Evolutionary conservation across 2,888 invertebrate genomes (phyloP), one percentile per base, ranked within the genome.

Genomic region (Cyaniris semiargus): DNA sequence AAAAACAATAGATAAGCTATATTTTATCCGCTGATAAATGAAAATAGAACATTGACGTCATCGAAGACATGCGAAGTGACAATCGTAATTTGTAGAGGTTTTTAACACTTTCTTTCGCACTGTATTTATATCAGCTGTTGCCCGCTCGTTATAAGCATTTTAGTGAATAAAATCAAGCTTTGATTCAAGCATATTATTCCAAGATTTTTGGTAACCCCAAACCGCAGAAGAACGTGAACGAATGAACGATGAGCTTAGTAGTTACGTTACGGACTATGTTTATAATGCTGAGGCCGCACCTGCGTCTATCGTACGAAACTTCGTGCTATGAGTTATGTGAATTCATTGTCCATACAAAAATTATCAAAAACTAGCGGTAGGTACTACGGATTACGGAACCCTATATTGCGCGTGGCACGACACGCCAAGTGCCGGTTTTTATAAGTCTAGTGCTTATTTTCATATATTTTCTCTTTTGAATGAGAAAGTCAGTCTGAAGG

Each of bases 11-110:
- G 66, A 66, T 66, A 66, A 27, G 13, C 66, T 15, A 66, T 66
- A 66, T 66, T 27, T 38, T 72, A n/a, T 72, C 44, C 44, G 0
- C 21, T 72, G 72, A 72, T 72, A 72, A n/a, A n/a, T n/a, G n/a
- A 44, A 72, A 23, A 72, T 72, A 21, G 72, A 72, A 72, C 72
- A 21, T 72, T 72, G 72, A 72, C 72, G 44, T 72, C 72, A 72
- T 10, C 13, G 23, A 27, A 66, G 27, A 31, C 66, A 18, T 66
- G 38, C 72, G 38, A 31, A 21, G 21, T 72, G 38, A 48, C 72
- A 15, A 23, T 44, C 23, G n/a, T n/a, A n/a, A n/a, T n/a, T n/a
- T n/a, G 21, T 38, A 38, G 21, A 72, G 38, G 44, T 44, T 72
- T 38, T 72, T 23, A 44, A 72, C 44, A 71, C 71, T 38, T 44